Evolutionary conservation across 2,888 invertebrate species (phyloP), one percentile per base, ranked within the genome.

Genomic region (Nebria salina): DNA sequence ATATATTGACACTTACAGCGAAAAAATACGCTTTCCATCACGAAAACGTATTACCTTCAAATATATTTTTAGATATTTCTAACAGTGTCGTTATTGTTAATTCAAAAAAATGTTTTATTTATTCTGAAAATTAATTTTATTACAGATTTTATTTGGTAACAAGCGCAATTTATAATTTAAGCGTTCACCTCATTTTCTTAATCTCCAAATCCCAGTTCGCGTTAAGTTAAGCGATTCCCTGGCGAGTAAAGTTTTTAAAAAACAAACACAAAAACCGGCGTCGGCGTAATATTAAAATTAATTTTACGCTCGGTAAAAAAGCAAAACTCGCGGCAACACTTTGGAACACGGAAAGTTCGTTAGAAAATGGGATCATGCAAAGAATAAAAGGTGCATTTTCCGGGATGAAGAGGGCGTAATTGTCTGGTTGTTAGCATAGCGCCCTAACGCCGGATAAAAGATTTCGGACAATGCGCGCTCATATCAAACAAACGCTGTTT

Each of bases 321-420:
- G 54, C 8, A 54, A 54, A 54, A 54, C 8, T 54, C 54, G 8
- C 72, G 72, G 65, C 25, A 65, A 78, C 74, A 78, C 73, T 78
- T 78, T 74, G 78, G 72, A 77, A 72, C 77, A 77, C 65, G 26
- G 72, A 78, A 78, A 78, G 78, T 78, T 78, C 73, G 78, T 74
- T 78, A 66, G 25, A 73, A 78, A 20, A 43, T 78, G 54, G 54
- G 54, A 54, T 54, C 54, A 54, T 54, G 8, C 11, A 78, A 78
- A 78, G 73, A 73, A 78, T 78, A 64, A 78, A 78, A 78, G 43
- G 20, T 66, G 25, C 65, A 74, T 64, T 26, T 26, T 13, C 15
- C 9, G 13, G 72, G 26, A 65, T 65, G 26, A 34, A 73, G 13
- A 72, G 54, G 64, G 54, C 4, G 65, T 68, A 72, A 72, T 42